Evolutionary conservation across 2,113 vertebrate species (phyloP).

Genomic region (Lepus timidus): DNA sequence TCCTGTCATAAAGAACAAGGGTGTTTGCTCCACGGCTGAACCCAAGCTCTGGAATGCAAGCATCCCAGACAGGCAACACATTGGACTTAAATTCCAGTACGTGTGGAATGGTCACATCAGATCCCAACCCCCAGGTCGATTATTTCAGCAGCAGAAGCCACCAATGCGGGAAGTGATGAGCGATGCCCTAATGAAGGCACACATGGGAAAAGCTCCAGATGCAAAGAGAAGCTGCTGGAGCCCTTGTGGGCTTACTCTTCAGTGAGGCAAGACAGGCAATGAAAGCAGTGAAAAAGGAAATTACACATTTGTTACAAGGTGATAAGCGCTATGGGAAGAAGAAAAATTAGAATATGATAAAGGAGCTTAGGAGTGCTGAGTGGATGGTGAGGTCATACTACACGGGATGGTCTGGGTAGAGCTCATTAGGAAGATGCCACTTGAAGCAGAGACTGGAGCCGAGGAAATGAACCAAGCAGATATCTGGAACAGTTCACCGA

Average conservation of each 20-base stretch:
- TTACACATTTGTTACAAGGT: neutral
- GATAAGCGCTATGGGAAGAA: neutral
- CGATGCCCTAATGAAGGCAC: neutral
- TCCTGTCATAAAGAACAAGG: neutral
- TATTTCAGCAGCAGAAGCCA: neutral
- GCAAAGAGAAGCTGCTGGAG: neutral
- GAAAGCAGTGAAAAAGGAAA: neutral
- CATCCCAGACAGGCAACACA: neutral
- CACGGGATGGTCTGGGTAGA: neutral
- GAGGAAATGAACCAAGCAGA: neutral
- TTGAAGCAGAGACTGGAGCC: conserved; percentile 22
- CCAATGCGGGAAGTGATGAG: neutral
- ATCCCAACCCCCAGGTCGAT: neutral
- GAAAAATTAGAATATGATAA: neutral
- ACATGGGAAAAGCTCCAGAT: neutral
- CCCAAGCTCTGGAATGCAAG: neutral
- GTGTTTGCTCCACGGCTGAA: neutral
- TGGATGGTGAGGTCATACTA: neutral
- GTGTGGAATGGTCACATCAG: neutral
- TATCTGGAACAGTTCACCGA: neutral
- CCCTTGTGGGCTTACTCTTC: neutral
- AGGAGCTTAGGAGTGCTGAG: neutral
- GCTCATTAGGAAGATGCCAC: neutral
- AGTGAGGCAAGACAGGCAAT: neutral
- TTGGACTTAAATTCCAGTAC: neutral